Conservation (phyloP, 2,113 vertebrate species). For the Hemiscyllium ocellatum region DNA sequence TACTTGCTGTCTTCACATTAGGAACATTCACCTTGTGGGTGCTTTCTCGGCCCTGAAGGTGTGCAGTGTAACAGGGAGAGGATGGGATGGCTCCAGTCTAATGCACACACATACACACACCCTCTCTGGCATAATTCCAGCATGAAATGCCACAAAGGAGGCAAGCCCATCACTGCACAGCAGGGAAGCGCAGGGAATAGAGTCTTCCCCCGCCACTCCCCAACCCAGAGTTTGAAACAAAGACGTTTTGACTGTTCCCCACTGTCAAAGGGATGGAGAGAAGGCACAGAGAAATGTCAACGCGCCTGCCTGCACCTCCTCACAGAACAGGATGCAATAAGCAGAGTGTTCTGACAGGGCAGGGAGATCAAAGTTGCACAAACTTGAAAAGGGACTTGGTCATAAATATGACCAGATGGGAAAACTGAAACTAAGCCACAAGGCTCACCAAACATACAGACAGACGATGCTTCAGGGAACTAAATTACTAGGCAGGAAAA, state of each 20-base stretch:
- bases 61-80: neutral
- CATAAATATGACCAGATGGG: neutral
- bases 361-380: neutral
- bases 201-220: neutral
- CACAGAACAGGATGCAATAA: too few species aligned
- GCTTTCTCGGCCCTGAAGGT: neutral
- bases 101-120: neutral
- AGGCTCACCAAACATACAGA: neutral
- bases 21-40: neutral
- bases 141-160: neutral
- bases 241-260: neutral
- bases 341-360: neutral
- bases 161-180: neutral
- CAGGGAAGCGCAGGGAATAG: neutral
- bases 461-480: neutral
- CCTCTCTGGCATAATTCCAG: neutral
- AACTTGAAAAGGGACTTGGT: neutral
- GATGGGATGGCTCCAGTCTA: neutral
- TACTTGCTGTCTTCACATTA: neutral
- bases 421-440: neutral
- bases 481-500: constrained; percentile 22
- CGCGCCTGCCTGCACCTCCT: neutral
- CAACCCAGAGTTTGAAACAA: neutral
- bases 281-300: neutral
- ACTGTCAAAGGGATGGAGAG: neutral